A percentile compares a stretch with the other conserved stretches of the same genome.
phyloP scores from a whole-genome alignment of 2,888 invertebrate species.

The Choreutis nemorana region DNA sequence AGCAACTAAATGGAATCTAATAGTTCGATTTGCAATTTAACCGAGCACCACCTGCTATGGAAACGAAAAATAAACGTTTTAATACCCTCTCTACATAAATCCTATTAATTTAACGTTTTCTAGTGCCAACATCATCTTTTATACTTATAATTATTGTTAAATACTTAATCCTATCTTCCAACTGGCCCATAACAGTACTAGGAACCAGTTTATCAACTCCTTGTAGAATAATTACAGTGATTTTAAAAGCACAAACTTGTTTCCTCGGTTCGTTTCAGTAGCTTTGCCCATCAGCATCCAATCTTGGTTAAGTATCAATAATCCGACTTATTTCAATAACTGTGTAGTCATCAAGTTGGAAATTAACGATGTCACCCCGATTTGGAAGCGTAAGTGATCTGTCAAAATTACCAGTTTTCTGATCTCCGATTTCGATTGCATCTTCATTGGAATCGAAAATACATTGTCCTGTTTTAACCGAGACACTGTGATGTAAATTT shows the following conservation, averaged over 20 bases:
- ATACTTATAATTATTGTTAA: constrained; percentile 36
- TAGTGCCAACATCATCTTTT: constrained; percentile 8
- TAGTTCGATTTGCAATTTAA: no score
- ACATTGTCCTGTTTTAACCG: no score
- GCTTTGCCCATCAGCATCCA: constrained; percentile 7
- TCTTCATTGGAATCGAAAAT: no score
- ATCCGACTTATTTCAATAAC: constrained; percentile 10
- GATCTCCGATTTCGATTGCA: no score
- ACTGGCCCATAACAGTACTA: constrained; percentile 26
- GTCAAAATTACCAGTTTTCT: no score
- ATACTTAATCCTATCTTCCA: constrained; percentile 33
- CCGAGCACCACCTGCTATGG: no score
- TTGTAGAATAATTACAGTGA: constrained; percentile 26
- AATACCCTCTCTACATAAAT: no score
- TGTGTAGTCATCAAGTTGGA: constrained; percentile 11
- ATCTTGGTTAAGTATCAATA: constrained; percentile 5
- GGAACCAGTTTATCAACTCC: constrained; percentile 20
- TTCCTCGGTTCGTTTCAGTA: background rate
- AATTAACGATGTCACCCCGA: constrained; percentile 13
- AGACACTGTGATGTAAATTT: no score
- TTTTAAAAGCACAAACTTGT: constrained; percentile 15
- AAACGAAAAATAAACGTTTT: no score
- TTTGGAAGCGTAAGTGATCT: no score
- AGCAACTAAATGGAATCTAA: no score
- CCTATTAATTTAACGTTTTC: constrained; percentile 4